phyloP scores from a whole-genome alignment of 1,140 invertebrate genomes.

The Nebria ingens region DNA sequence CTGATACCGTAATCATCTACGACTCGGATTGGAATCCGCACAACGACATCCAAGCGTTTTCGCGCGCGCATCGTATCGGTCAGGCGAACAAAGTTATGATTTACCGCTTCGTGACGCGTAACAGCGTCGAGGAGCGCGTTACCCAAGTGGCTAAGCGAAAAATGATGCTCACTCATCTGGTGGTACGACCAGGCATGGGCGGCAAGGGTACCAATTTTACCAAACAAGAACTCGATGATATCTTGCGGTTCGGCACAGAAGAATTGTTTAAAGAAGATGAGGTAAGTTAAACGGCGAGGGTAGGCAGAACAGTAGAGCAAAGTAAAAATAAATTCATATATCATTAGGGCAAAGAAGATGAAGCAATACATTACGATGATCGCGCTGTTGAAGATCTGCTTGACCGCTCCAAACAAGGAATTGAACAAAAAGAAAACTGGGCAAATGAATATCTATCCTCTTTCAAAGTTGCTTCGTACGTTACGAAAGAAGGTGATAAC shows the following conservation, averaged over 20 bases:
- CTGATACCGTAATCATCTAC: too few relatives aligned
- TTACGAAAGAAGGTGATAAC: constrained; percentile 88
- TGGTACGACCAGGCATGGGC: constrained; percentile 88
- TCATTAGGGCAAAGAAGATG: constrained; percentile 72
- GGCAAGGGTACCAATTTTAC: constrained; percentile 92
- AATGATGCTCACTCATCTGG: constrained; percentile 99
- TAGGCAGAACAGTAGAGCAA: too few relatives aligned
- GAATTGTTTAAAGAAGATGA: constrained; percentile 94
- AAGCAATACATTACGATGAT: constrained; percentile 97
- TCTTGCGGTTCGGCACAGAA: constrained; percentile 97
- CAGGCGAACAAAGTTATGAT: constrained; percentile 99
- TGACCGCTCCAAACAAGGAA: constrained; percentile 86
- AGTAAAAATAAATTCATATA: too few relatives aligned
- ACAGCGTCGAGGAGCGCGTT: constrained; percentile 97
- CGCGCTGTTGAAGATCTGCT: constrained; percentile 86
- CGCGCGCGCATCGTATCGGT: constrained; percentile 96
- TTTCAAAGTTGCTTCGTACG: constrained; percentile 96
- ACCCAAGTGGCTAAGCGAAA: constrained; percentile 91
- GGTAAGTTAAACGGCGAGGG: too few relatives aligned
- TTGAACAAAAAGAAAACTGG: constrained; percentile 97
- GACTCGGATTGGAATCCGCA: too few relatives aligned
- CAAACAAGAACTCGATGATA: constrained; percentile 98
- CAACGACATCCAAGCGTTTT: constrained; percentile 99
- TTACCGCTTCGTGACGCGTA: constrained; percentile 98
- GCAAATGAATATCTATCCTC: constrained; percentile 98